Evolutionary conservation across 2,113 vertebrate genomes (phyloP), one percentile per base, ranked within the genome.

Genomic region (Terrapene triunguis): DNA sequence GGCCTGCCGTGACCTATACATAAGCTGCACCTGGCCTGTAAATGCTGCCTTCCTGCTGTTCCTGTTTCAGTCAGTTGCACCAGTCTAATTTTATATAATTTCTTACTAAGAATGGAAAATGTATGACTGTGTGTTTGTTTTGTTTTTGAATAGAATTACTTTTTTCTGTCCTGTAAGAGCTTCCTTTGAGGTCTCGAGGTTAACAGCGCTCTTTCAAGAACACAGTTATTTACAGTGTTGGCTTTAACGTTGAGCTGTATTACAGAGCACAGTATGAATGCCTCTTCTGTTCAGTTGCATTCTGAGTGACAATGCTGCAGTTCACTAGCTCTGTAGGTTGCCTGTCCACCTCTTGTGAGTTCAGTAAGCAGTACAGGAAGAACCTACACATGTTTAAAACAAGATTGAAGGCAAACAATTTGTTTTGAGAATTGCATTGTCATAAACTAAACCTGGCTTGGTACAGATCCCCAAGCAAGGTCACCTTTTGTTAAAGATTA

Each of bases 201-300:
- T 88, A 96, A 80, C 38, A 55, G 78, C 3, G 4, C 32, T 95
- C 42, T 94, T 89, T 57, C 57, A 89, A 48, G 35, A 50, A 8
- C 35, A 29, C 42, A 12, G 72, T 51, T 89, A 44, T 55, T 90
- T 25, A 25, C 35, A 22, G 3, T 81, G 25, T 78, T 72, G 82
- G 27, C 91, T 96, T 95, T 94, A 44, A 90, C 53, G 24, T 76
- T 84, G 89, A 93, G 38, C 92, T 96, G 54, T 24, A 65, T 19
- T 86, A 83, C 6, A 59, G 51, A 27, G 19, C 53, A 44, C 44
- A 11, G 10, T 38, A 65, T 90, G 53, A 84, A 82, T 90, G 2
- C 59, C 4, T 88, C 51, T 87, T 97, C 97, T 94, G 48, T 76
- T 95, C 29, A 2, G 16, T 29, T 24, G 79, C 47, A 12, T 95